Evolutionary conservation across 2,797 vertebrate genomes (phyloP).

Genomic region (Mormyrus hasselquistii): DNA sequence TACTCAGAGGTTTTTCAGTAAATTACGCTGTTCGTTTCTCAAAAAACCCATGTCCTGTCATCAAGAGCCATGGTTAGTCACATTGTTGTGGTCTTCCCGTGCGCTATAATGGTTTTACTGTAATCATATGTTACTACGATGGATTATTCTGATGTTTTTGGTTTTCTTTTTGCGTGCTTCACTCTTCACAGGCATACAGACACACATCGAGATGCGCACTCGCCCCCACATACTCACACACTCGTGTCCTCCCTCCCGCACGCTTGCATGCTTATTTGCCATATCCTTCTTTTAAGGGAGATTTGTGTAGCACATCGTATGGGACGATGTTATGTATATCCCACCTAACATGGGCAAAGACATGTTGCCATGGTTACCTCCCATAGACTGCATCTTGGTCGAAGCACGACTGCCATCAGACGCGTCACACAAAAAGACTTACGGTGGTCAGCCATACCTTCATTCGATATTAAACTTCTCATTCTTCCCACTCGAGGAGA

Average conservation of each 20-base stretch:
- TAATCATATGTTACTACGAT: not conserved
- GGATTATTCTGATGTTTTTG: not conserved
- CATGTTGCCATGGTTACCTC: conserved; percentile 24
- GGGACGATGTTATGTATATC: not conserved
- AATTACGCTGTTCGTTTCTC: not conserved
- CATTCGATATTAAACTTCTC: not conserved
- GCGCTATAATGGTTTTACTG: not conserved
- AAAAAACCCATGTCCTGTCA: not conserved
- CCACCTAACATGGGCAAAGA: not conserved
- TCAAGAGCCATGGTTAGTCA: not conserved
- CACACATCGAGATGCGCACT: not conserved
- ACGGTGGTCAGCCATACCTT: not conserved
- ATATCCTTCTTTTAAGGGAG: not conserved
- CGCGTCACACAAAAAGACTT: not conserved
- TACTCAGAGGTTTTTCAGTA: not conserved
- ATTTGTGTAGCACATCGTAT: not conserved
- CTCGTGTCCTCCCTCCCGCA: not conserved
- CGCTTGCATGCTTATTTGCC: not conserved
- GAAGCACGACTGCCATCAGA: not conserved
- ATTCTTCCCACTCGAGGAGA: not conserved
- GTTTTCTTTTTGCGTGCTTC: not conserved
- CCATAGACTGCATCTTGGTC: not conserved
- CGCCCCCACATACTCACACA: not conserved
- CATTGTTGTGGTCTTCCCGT: not conserved
- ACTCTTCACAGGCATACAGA: not conserved